A percentile compares a stretch with the other conserved stretches of the same genome.
These are phyloP conservation scores for Oostethus manadensis DNA, from an alignment of 2,113 vertebrate species.

Conservation along the genomic window DNA sequence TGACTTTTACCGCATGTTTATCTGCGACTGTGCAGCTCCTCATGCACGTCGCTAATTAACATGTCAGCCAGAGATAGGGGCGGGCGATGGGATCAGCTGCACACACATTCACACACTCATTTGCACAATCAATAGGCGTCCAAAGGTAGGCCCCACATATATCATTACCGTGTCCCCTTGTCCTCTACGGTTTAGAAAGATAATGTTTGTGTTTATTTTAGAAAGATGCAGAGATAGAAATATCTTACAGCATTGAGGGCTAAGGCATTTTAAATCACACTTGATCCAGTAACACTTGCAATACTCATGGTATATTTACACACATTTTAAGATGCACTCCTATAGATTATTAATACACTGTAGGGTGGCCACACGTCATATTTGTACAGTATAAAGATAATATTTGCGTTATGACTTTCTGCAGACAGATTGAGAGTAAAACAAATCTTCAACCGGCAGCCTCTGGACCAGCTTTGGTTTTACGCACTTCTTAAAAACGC, in stretches of 20 bases:
- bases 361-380: too few species aligned
- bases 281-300: too few species aligned
- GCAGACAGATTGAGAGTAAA: too few species aligned
- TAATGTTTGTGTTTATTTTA: not conserved
- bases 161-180: not conserved
- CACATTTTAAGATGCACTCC: too few species aligned
- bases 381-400: too few species aligned
- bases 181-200: conserved; percentile 5
- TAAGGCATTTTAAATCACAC: too few species aligned
- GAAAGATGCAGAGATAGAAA: not conserved
- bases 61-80: conserved; percentile 44
- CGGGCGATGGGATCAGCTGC: conserved; percentile 19
- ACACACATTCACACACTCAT: not conserved
- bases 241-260: not conserved
- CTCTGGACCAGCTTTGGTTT: too few species aligned
- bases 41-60: conserved; percentile 43
- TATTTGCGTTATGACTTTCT: too few species aligned
- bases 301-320: too few species aligned
- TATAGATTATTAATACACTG: too few species aligned
- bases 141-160: conserved; percentile 6
- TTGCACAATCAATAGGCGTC: conserved; percentile 42
- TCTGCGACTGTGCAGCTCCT: conserved; percentile 37
- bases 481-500: too few species aligned
- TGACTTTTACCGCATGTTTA: conserved; percentile 34
- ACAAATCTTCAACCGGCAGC: too few species aligned